Evolutionary conservation across 2,797 vertebrate species (phyloP).

Genomic region (Betta splendens): DNA sequence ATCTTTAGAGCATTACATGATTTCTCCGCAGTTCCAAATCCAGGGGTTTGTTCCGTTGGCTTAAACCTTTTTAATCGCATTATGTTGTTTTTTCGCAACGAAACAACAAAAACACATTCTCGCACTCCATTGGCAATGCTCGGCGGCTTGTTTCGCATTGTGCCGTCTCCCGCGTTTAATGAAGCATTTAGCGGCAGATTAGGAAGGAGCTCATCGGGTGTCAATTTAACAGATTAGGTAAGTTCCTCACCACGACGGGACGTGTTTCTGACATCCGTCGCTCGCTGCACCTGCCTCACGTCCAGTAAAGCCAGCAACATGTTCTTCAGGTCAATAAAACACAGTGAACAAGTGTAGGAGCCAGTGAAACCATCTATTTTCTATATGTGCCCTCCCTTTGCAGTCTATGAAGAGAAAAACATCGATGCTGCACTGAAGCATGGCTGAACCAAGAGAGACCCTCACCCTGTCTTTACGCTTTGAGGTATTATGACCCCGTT

Average conservation of each 20-base stretch:
- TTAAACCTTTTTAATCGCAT: slow-evolving; percentile 57
- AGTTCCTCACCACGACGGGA: slow-evolving; percentile 38
- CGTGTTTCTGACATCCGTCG: slow-evolving; percentile 20
- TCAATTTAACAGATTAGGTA: slow-evolving; percentile 56
- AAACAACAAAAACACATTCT: slow-evolving; percentile 43
- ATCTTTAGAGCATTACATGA: slow-evolving; percentile 48
- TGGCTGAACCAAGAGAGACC: slow-evolving; percentile 13
- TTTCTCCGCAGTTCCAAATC: slow-evolving; percentile 52
- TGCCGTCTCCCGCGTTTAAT: slow-evolving; percentile 47
- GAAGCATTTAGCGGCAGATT: slow-evolving; percentile 56
- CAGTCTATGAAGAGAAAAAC: slow-evolving; percentile 30
- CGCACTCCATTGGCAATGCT: slow-evolving; percentile 49
- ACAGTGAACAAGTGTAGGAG: slow-evolving; percentile 20
- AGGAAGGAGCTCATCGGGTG: slow-evolving; percentile 50
- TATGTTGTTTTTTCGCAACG: slow-evolving; percentile 49
- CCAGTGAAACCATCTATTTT: slow-evolving; percentile 44
- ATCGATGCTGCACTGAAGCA: slow-evolving; percentile 27
- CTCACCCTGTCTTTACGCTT: background rate
- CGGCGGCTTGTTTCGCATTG: slow-evolving; percentile 50
- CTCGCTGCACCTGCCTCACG: no score
- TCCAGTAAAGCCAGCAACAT: slow-evolving; percentile 45
- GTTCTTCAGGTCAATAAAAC: slow-evolving; percentile 31
- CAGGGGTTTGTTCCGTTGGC: slow-evolving; percentile 47
- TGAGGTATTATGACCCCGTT: slow-evolving; percentile 26
- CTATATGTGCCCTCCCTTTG: slow-evolving; percentile 17